These are phyloP conservation scores for Grallaria varia DNA, from an alignment of 2,113 vertebrate genomes.

Conservation along the genomic window DNA sequence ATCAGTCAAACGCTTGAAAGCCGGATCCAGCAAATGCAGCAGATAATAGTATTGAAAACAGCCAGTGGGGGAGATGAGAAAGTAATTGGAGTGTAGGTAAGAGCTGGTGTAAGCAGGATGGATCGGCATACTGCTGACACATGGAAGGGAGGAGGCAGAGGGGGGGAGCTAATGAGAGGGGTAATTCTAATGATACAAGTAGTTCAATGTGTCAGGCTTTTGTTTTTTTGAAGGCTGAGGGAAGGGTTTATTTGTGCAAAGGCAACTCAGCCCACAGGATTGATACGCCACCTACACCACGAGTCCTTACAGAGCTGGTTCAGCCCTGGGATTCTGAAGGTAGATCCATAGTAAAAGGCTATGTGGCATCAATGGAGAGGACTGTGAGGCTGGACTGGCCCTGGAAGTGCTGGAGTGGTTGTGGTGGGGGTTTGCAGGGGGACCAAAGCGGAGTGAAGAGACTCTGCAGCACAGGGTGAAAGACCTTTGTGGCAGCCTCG, in stretches of 20 bases:
- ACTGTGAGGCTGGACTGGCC: neutral
- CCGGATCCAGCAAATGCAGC: slow-evolving; percentile 59
- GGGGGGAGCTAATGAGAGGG: slow-evolving; percentile 56
- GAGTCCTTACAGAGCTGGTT: neutral
- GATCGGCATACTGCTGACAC: slow-evolving; percentile 24
- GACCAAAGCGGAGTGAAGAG: neutral
- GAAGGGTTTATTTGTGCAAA: neutral
- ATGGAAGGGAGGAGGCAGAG: neutral
- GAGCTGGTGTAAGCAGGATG: slow-evolving; percentile 53
- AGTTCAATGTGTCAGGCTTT: slow-evolving; percentile 43
- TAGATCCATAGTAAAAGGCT: neutral
- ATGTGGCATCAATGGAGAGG: neutral
- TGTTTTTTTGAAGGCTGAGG: slow-evolving; percentile 3
- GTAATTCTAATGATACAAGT: slow-evolving; percentile 52
- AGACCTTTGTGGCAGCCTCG: neutral
- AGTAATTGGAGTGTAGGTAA: slow-evolving; percentile 58
- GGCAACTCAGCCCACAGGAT: neutral
- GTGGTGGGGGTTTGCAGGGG: neutral
- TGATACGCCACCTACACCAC: neutral
- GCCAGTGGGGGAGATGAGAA: slow-evolving; percentile 53
- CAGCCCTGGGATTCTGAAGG: neutral
- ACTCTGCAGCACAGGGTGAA: neutral
- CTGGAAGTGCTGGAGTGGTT: neutral
- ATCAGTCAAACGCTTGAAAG: slow-evolving; percentile 63
- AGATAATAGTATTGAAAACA: slow-evolving; percentile 69